Conservation (phyloP, 2,113 vertebrate species). For the Plectropomus leopardus region DNA sequence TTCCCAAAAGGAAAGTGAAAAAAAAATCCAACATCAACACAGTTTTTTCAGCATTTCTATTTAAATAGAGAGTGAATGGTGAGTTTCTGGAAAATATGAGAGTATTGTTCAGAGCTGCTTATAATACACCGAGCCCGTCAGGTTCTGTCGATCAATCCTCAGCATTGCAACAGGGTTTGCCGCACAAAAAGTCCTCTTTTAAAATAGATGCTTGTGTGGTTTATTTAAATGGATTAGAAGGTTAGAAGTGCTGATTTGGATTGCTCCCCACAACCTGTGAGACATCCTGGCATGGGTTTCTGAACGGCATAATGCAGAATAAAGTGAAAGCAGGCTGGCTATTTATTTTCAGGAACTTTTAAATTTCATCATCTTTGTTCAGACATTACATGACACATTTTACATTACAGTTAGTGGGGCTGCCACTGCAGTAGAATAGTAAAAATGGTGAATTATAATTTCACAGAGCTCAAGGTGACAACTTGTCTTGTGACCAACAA, state of each 20-base stretch:
- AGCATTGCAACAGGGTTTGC: constrained; percentile 42
- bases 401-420: background rate
- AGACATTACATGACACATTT: constrained; percentile 1
- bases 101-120: constrained; percentile 6
- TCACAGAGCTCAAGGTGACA: background rate
- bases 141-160: constrained; percentile 44
- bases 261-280: constrained; percentile 65
- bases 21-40: constrained; percentile 45
- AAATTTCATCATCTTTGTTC: constrained; percentile 12
- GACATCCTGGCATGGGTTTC: constrained; percentile 62
- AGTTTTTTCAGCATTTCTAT: constrained; percentile 28
- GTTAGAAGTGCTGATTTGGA: constrained; percentile 69
- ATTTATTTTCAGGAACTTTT: constrained; percentile 30
- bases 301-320: constrained; percentile 46
- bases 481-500: background rate
- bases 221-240: constrained; percentile 73
- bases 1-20: constrained; percentile 55
- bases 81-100: constrained; percentile 35
- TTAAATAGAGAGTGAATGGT: constrained; percentile 30
- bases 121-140: background rate
- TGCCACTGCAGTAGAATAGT: background rate
- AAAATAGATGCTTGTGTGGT: constrained; percentile 59
- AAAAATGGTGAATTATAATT: background rate
- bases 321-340: constrained; percentile 64
- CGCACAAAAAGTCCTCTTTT: constrained; percentile 30